Evolutionary conservation across 2,797 vertebrate genomes (phyloP).

Genomic region (Premnoplex brunnescens): DNA sequence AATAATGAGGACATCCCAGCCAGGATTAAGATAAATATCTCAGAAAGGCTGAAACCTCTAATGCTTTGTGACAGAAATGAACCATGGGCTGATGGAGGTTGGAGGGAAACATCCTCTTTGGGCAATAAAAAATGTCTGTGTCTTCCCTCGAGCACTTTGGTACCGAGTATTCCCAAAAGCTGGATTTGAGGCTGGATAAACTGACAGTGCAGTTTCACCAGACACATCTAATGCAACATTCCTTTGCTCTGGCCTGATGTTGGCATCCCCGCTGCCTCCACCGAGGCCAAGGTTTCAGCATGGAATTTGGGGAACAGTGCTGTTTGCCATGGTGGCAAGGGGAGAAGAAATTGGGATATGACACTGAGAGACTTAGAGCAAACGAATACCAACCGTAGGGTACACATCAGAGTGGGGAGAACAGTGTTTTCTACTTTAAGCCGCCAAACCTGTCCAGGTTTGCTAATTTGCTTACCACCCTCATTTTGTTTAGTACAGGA

Average conservation of each 20-base stretch:
- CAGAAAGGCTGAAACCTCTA: slow-evolving; percentile 40
- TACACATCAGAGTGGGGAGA: background rate
- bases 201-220: background rate
- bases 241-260: background rate
- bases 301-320: background rate
- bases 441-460: background rate
- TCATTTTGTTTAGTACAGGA: background rate
- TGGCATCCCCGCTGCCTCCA: background rate
- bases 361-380: background rate
- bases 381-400: background rate
- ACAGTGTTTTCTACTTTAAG: background rate
- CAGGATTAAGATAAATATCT: slow-evolving; percentile 55
- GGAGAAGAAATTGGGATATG: background rate
- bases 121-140: background rate
- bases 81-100: slow-evolving; percentile 4
- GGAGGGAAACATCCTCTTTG: background rate
- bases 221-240: background rate
- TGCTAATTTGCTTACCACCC: background rate
- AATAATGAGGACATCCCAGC: slow-evolving; percentile 61
- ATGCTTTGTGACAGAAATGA: slow-evolving; percentile 59
- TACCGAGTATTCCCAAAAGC: background rate
- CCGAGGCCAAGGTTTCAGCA: background rate
- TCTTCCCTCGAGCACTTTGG: background rate
- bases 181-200: background rate
- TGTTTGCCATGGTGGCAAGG: background rate